A percentile compares a stretch with the other conserved stretches of the same genome.
phyloP scores from a whole-genome alignment of 2,113 vertebrate species.

The Pontoporia blainvillei region DNA sequence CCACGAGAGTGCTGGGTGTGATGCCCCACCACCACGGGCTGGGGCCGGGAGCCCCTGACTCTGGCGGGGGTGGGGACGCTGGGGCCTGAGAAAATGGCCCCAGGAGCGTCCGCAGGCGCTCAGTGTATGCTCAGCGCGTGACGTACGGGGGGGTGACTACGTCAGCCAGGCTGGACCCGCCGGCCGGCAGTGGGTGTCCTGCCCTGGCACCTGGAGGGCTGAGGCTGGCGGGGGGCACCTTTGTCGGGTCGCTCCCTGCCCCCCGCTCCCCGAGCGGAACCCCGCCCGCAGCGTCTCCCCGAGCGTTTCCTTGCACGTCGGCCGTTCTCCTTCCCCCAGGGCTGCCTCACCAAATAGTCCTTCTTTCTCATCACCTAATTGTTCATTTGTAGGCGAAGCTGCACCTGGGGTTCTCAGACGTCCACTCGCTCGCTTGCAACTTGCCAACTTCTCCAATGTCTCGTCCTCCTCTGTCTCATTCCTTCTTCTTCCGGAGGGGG shows the following conservation, averaged over 20 bases:
- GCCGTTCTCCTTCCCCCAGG: constrained; percentile 56
- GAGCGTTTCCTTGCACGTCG: constrained; percentile 15
- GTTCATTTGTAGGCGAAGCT: constrained; percentile 66
- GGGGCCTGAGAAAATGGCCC: neutral
- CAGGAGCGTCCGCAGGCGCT: neutral
- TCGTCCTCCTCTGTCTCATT: neutral
- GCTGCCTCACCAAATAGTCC: constrained; percentile 57
- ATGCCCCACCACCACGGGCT: accelerated
- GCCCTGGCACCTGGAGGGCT: neutral
- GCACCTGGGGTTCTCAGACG: constrained; percentile 58
- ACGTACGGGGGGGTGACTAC: accelerated
- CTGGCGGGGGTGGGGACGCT: too few relatives aligned
- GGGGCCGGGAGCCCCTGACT: neutral
- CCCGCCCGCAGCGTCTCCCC: neutral
- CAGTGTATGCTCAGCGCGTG: accelerated
- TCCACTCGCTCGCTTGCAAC: constrained; percentile 49
- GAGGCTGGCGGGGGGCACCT: neutral
- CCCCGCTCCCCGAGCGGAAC: neutral
- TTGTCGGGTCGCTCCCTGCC: accelerated
- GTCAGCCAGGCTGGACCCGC: neutral
- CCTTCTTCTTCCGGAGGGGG: neutral
- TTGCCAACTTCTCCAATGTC: constrained; percentile 32
- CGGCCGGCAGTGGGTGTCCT: neutral
- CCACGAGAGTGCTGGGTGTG: accelerated
- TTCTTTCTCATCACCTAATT: constrained; percentile 57